Evolutionary conservation across 2,113 vertebrate species (phyloP).

Genomic region (Laterallus jamaicensis): DNA sequence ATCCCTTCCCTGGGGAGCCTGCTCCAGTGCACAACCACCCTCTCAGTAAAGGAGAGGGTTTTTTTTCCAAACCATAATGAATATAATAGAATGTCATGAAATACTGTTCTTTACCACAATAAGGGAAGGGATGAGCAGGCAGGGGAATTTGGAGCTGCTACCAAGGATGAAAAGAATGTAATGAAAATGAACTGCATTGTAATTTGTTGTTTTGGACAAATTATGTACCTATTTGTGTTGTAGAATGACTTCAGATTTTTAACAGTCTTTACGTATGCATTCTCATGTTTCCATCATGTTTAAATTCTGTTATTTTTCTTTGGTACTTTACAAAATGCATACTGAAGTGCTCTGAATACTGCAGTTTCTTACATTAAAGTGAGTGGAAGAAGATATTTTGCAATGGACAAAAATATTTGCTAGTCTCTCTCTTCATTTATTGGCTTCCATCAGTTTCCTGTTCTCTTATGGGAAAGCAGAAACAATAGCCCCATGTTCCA

Average conservation of each 20-base stretch:
- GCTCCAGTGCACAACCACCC: too few relatives aligned
- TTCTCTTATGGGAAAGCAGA: not conserved
- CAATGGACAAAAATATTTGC: not conserved
- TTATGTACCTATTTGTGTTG: not conserved
- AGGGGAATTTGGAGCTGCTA: not conserved
- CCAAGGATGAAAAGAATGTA: not conserved
- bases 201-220: not conserved
- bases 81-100: not conserved
- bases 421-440: not conserved
- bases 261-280: not conserved
- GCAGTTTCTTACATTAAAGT: not conserved
- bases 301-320: not conserved
- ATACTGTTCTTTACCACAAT: not conserved
- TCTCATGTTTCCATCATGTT: not conserved
- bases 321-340: not conserved
- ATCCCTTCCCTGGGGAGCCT: too few relatives aligned
- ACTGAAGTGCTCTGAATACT: not conserved
- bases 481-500: not conserved
- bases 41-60: too few relatives aligned
- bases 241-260: not conserved
- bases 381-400: not conserved
- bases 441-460: not conserved
- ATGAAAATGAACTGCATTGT: not conserved
- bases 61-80: not conserved
- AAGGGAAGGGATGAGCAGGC: not conserved